These are phyloP conservation scores for Calosoma granatense DNA, from an alignment of 1,140 invertebrate genomes.

Conservation along the genomic window DNA sequence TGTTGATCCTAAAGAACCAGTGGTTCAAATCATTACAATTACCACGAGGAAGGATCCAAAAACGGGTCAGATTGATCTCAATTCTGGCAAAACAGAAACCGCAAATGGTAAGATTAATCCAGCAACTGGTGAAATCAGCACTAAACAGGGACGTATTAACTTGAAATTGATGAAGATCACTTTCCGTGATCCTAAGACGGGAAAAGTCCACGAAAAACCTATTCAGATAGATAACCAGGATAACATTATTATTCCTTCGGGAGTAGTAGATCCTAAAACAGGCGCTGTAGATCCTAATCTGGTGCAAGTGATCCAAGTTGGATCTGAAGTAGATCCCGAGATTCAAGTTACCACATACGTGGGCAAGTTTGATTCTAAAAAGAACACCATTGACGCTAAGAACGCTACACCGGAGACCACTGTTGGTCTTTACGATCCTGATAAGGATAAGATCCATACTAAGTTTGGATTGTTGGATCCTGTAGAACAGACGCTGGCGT, in stretches of 20 bases:
- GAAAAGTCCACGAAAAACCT: constrained; percentile 41
- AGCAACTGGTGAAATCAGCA: constrained; percentile 50
- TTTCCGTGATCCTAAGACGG: constrained; percentile 48
- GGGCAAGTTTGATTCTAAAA: constrained; percentile 44
- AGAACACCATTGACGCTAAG: constrained; percentile 53
- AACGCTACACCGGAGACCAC: constrained; percentile 48
- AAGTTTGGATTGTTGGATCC: constrained; percentile 57
- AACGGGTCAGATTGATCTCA: constrained; percentile 46
- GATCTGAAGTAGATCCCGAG: constrained; percentile 42
- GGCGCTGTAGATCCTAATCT: constrained; percentile 39
- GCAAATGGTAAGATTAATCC: constrained; percentile 53
- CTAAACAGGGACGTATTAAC: constrained; percentile 56
- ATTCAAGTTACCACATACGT: constrained; percentile 44
- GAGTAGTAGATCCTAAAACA: constrained; percentile 43
- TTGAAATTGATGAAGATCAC: constrained; percentile 44
- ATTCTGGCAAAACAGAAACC: constrained; percentile 45
- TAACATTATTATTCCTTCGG: constrained; percentile 42
- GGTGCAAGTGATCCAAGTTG: constrained; percentile 43
- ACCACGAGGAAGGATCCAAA: constrained; percentile 48
- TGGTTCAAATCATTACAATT: constrained; percentile 52
- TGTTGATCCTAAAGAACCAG: constrained; percentile 53
- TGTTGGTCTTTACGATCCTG: constrained; percentile 51
- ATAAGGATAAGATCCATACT: constrained; percentile 54
- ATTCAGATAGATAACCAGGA: constrained; percentile 29
- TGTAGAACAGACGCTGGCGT: constrained; percentile 50